Percentiles rank a stretch among this genome's conserved stretches.
phyloP scores from a whole-genome alignment of 2,113 vertebrate species.

The Recurvirostra avosetta region DNA sequence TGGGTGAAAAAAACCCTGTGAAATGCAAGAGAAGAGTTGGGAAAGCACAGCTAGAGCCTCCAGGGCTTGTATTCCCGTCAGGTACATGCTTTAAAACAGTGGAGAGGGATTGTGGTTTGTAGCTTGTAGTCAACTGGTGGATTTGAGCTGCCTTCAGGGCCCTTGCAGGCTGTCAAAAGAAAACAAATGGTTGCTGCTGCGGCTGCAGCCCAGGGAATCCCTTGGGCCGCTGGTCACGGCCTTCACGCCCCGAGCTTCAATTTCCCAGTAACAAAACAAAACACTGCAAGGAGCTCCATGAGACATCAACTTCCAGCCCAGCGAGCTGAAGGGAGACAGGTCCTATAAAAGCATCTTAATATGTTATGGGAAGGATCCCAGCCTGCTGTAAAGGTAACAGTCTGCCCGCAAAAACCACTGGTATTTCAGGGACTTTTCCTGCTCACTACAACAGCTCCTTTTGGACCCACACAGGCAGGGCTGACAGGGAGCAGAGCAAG shows the following conservation, averaged over 20 bases:
- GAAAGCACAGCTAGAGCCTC: not conserved
- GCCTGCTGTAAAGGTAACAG: constrained; percentile 4
- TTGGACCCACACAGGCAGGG: not conserved
- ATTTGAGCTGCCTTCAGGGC: constrained; percentile 33
- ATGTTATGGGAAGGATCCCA: not conserved
- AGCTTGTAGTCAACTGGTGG: constrained; percentile 1
- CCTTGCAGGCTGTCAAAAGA: constrained; percentile 33
- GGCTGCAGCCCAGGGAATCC: constrained; percentile 40
- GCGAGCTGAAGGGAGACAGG: not conserved
- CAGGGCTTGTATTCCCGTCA: not conserved
- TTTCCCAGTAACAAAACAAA: constrained; percentile 34
- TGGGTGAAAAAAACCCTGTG: not conserved
- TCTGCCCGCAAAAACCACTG: not conserved
- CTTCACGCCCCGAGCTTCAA: not conserved
- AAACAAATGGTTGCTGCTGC: constrained; percentile 52
- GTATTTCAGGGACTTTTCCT: constrained; percentile 22
- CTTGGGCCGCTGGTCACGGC: not conserved
- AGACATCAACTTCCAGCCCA: not conserved
- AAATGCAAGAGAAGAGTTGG: not conserved
- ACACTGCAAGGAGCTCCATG: not conserved
- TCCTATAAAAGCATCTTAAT: not conserved
- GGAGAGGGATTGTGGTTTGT: constrained; percentile 32
- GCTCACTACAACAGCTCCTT: not conserved
- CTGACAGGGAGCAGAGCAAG: not conserved
- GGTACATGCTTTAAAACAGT: not conserved